phyloP scores from a whole-genome alignment of 2,888 invertebrate species.

The Stictocephala bisonia region DNA sequence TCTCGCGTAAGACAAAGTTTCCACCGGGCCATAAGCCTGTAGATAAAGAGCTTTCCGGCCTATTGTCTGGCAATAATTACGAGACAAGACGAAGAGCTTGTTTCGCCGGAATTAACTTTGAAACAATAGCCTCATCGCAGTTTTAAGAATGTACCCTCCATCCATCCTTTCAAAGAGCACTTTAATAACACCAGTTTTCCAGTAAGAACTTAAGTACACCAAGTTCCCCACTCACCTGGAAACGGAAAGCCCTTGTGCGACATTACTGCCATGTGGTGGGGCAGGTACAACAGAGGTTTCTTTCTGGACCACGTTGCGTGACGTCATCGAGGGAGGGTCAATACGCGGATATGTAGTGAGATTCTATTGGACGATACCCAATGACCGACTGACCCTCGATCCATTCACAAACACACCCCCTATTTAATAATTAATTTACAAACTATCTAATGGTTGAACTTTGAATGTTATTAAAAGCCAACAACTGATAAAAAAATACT shows the following conservation, averaged over 20 bases:
- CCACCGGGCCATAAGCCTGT: slow-evolving; percentile 29
- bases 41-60: slow-evolving; percentile 38
- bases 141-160: slow-evolving; percentile 18
- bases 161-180: no score
- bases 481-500: no score
- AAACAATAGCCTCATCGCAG: slow-evolving; percentile 21
- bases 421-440: slow-evolving; percentile 15
- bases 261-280: no score
- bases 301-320: no score
- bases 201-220: neutral
- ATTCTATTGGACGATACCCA: slow-evolving; percentile 40
- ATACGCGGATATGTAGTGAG: slow-evolving; percentile 35
- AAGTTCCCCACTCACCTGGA: no score
- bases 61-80: slow-evolving; percentile 40
- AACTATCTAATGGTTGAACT: slow-evolving; percentile 20
- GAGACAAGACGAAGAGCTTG: slow-evolving; percentile 10
- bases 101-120: slow-evolving; percentile 21
- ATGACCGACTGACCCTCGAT: slow-evolving; percentile 33
- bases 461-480: no score
- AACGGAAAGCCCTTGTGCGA: no score
- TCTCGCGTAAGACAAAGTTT: slow-evolving; percentile 34
- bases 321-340: slow-evolving; percentile 1
- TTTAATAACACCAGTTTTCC: slow-evolving; percentile 3
- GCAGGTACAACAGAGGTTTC: no score
- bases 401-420: slow-evolving; percentile 34